Base-by-base conservation (phyloP, 2,797 vertebrate genomes). In the Adrianichthys oophorus region DNA sequence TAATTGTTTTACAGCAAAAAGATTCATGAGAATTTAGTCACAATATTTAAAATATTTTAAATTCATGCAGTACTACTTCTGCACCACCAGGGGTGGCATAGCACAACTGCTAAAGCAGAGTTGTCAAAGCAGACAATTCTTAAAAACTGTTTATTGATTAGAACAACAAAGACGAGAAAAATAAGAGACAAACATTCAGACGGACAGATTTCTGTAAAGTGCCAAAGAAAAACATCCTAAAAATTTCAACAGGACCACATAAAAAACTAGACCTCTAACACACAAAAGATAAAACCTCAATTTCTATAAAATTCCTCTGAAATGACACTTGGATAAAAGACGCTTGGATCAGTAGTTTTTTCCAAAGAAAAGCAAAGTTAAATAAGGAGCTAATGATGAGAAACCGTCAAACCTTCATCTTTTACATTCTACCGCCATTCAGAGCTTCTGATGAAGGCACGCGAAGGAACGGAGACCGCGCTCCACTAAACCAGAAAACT, bases 381-480 rank as follows among this genome's bases (percentile, higher is more conserved):
- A 71, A 55, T 78, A 79, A 81, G 83, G 83, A 87, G 80, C 61
- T 56, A 18, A 59, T 43, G 2, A 68, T 65, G 49, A 51, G 37
- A 47, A 65, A 69, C 74, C 76, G 67, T 18, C 13, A 8, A 24
- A 7, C 15, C 26, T 40, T 26, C 37, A 3, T 59, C 53, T 29
- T 37, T 59, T 82, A 88, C 85, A 87, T 89, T 88, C 82, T 75
- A 77, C 74, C 43, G 66, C 76, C 79, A 26, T 51, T 52, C 71
- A 71, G 70, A 80, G 44, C 73, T 78, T 72, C 72, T 61, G 68
- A 71, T 15, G 55, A 89, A 90, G 89, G 87, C 89, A 90, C 86
- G 17, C 12, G 13, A 68, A 50, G 32, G 32, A 23, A 69, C 61
- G 71, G 73, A 53, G 26, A 50, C 5, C 2, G 19, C 47, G 52